These are phyloP conservation scores for Leptopilina drosophilae DNA, from an alignment of 2,888 invertebrate species.

Conservation along the genomic window DNA sequence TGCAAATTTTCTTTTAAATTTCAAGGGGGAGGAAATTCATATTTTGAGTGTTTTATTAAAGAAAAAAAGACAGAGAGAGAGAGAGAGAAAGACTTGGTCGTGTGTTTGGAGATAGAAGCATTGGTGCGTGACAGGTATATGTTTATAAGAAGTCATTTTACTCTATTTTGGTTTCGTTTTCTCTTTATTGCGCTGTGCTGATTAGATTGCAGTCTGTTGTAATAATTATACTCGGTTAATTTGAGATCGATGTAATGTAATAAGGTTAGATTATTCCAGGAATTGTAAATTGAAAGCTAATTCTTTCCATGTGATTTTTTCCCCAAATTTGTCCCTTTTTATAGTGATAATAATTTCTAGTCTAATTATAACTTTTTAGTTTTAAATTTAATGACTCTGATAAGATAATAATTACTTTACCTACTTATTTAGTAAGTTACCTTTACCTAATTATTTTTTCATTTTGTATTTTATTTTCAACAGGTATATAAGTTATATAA, in stretches of 20 bases:
- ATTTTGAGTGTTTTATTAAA: not conserved
- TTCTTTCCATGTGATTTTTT: not conserved
- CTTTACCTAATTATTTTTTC: too few relatives aligned
- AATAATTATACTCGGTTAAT: not conserved
- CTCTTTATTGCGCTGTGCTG: conserved; percentile 9
- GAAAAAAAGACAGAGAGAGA: not conserved
- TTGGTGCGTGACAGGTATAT: conserved; percentile 37
- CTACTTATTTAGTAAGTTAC: too few relatives aligned
- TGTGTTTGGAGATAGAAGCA: conserved; percentile 30
- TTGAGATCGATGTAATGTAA: conserved; percentile 14
- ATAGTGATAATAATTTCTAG: not conserved
- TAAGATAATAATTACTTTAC: not conserved
- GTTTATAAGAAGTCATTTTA: conserved; percentile 4
- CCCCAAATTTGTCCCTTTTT: not conserved
- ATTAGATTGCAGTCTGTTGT: not conserved
- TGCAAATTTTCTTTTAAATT: conserved; percentile 3
- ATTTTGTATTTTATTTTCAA: not conserved
- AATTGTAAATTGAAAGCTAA: not conserved
- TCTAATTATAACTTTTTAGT: not conserved
- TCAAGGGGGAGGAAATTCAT: not conserved
- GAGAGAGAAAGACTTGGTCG: not conserved
- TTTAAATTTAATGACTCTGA: not conserved
- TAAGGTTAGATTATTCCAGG: conserved; percentile 6
- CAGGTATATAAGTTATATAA: conserved; percentile 47
- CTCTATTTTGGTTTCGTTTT: conserved; percentile 20